Base-by-base conservation (phyloP, 2,888 invertebrate species). In the Diarsia mendica region DNA sequence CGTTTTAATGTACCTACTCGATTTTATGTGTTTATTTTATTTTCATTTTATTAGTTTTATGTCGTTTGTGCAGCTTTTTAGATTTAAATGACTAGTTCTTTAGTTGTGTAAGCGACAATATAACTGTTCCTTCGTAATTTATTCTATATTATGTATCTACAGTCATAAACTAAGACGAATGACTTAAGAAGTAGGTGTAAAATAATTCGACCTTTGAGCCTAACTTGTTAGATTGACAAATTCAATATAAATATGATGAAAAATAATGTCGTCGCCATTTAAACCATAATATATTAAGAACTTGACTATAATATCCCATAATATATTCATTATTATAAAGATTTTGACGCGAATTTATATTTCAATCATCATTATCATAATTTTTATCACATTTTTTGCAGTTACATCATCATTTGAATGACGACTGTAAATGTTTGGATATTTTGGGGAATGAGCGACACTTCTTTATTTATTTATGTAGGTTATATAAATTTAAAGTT, bases 311-410 rank as follows among this genome's bases (percentile, higher is more conserved):
- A 76, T 77, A 77, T 75, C 55, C 46, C 67, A 60, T 79, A 85
- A 85, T 80, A 65, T 85, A 82, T 84, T 83, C 67, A 80, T 78
- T 78, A 72, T 65, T 72, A 80, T 74, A 80, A 23, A 76, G 51
- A 71, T 72, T 71, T 82, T 81, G 67, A 75, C 63, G 64, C 66
- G 48, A 79, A 67, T 81, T 79, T 80, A 72, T 80, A 76, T 83
- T 82, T 82, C 46, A 82, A 84, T 83, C 80, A 84, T 72, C 68
- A 77, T 80, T 79, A 83, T 77, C 73, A 80, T 81, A 83, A 75
- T 72, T 81, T 80, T 79, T 75, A 79, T 79, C 33, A 61, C 66
- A 8, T 55, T 72, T 65, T 79, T 72, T 72, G n/a, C 44, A 66
- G 64, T 76, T 69, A 68, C 72, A 44, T 73, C 77, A 75, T 51